A percentile compares a stretch with the other conserved stretches of the same genome.
These are phyloP conservation scores for Sternarchorhynchus goeldii DNA, from an alignment of 2,797 vertebrate genomes.

Conservation along the genomic window DNA sequence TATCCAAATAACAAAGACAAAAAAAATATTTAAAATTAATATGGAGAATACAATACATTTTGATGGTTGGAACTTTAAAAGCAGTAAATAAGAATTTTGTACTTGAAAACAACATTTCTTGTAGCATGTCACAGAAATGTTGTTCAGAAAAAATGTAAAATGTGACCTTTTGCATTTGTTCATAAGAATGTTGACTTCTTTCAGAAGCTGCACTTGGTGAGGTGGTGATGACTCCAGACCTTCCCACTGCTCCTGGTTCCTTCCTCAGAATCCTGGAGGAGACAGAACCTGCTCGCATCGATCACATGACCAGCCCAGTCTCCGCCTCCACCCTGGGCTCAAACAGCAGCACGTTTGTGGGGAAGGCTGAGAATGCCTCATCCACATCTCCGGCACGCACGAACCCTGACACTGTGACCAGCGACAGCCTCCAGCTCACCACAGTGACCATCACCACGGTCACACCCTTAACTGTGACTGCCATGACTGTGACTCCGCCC, in stretches of 20 bases:
- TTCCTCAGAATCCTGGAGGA: conserved; percentile 78
- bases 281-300: conserved; percentile 74
- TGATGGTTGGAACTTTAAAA: too few relatives aligned
- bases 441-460: conserved; percentile 63
- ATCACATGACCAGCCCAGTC: conserved; percentile 73
- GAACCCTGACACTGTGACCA: conserved; percentile 68
- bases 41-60: too few relatives aligned
- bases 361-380: conserved; percentile 57
- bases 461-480: conserved; percentile 61
- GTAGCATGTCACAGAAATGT: too few relatives aligned
- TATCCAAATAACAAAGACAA: too few relatives aligned
- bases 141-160: not conserved
- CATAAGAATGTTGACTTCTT: conserved; percentile 66
- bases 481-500: conserved; percentile 47
- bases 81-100: too few relatives aligned
- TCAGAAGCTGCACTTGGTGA: conserved; percentile 79
- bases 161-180: conserved; percentile 1
- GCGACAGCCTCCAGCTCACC: conserved; percentile 64
- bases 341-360: conserved; percentile 64
- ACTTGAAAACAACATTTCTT: too few relatives aligned
- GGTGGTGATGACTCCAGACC: conserved; percentile 66
- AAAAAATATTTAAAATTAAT: too few relatives aligned
- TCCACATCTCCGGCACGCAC: conserved; percentile 33
- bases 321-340: conserved; percentile 69
- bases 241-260: conserved; percentile 79